Base-by-base conservation (phyloP, 2,888 invertebrate genomes). In the Caenorhabditis sulstoni region DNA sequence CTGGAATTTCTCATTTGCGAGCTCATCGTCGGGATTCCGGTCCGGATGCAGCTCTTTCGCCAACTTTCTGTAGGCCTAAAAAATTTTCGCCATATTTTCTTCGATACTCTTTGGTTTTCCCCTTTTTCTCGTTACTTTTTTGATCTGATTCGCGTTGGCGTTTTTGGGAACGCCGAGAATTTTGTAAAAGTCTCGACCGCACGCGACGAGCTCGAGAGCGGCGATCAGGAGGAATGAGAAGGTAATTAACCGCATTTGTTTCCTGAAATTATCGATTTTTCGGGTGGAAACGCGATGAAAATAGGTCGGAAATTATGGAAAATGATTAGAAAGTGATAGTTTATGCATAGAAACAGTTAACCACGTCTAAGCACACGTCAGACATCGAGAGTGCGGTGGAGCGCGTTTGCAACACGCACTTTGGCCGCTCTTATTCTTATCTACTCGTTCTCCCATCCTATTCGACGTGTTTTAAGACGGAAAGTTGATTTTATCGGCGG, bases 31-130 rank as follows among this genome's bases (percentile, higher is more conserved):
- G 90, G 94, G 94, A 91, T 99, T 98, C 91, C 96, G 97, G 90
- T 99, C 99, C 14, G 99, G 99, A 93, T 99, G 99, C 81, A 96
- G 92, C 91, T 96, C 95, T 92, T 96, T 97, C 20, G 99, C 99
- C 91, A 96, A 91, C 89, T 94, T 94, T 90, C 84, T 67, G 20
- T 85, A 83, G 16, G 83, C 85, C 77, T 78, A 18, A 47, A 67
- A 53, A 45, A 47, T 49, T 44, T n/a, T n/a, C n/a, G n/a, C n/a
- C n/a, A n/a, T n/a, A n/a, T n/a, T 58, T 64, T 41, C 57, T 29
- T 16, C n/a, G 16, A 35, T 29, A 14, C 7, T 20, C 37, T 57
- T 41, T 41, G 3, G 14, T 41, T 41, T 41, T 41, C 11, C 3
- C 2, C 11, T 41, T 3, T 41, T 41, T 11, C 11, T 41, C 14